Evolutionary conservation across 2,113 vertebrate species (phyloP), one percentile per base, ranked within the genome.

Genomic region (Alligator sinensis): DNA sequence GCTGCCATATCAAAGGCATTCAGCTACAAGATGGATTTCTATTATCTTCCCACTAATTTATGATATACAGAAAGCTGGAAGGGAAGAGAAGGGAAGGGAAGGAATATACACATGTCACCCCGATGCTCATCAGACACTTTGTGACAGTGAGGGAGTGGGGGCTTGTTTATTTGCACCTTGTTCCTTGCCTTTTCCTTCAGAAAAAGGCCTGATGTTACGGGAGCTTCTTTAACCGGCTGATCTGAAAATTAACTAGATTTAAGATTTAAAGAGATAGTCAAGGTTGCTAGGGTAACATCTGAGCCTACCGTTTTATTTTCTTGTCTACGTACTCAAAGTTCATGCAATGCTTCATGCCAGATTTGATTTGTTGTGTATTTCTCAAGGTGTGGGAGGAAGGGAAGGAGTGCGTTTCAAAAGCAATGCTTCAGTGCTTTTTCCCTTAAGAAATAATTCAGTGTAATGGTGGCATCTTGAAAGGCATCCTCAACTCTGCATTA

Each of bases 161-260:
- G 83, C 86, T 97, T 89, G 70, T 94, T 95, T 95, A 68, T 92
- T 94, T 95, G 88, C 89, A 86, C 92, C 58, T 28, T 27, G 9
- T 76, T 59, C 27, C 88, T 94, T 95, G 81, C 84, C 74, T 85
- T 88, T 96, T 80, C 90, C 82, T 94, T 91, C 4, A 34, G 70
- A 94, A 96, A 91, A 91, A 96, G 92, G 93, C 90, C 7, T 78
- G 86, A 88, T 79, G 58, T 93, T 97, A 90, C 85, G 88, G 95
- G 92, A 95, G 90, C 77, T 86, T 94, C 91, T 96, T 95, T 95
- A 96, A 93, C 74, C 87, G 16, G 95, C 94, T 92, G 92, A 94
- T 97, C 93, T 80, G 94, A 95, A 96, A 97, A 96, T 95, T 97
- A 93, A 96, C 95, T 47, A 47, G 47, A 47, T 47, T 97, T 96